Percentiles rank a stretch among this genome's conserved stretches.
phyloP scores from a whole-genome alignment of 2,113 vertebrate species.

The Pollachius pollachius region DNA sequence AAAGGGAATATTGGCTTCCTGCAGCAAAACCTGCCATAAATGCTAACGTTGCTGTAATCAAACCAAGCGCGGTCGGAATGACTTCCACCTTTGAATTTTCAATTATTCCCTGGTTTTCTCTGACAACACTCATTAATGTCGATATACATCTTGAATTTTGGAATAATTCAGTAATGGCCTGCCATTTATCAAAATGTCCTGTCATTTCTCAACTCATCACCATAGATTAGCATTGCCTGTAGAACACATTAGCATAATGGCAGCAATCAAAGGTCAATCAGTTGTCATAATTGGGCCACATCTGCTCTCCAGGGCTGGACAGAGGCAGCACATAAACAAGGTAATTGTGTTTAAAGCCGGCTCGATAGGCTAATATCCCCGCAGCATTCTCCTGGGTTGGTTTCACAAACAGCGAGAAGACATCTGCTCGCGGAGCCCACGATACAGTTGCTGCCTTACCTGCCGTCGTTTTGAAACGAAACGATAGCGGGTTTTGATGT shows the following conservation, averaged over 20 bases:
- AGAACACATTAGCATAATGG: conserved; percentile 21
- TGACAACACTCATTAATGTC: neutral
- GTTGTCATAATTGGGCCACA: conserved; percentile 57
- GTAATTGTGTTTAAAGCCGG: conserved; percentile 63
- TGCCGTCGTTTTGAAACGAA: conserved; percentile 44
- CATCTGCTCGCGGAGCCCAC: conserved; percentile 44
- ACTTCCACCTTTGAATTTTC: no score
- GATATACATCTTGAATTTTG: neutral
- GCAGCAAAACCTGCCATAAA: no score
- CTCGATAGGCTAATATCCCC: conserved; percentile 42
- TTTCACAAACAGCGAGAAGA: conserved; percentile 49
- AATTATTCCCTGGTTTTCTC: neutral
- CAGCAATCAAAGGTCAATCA: conserved; percentile 46
- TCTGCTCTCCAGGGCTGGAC: conserved; percentile 49
- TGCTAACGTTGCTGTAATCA: no score
- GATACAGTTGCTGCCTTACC: conserved; percentile 35
- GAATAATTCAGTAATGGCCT: neutral
- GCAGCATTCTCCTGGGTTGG: conserved; percentile 37
- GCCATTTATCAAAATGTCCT: conserved; percentile 3
- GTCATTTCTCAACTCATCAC: conserved; percentile 24
- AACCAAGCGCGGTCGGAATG: no score
- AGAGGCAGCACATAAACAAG: conserved; percentile 53
- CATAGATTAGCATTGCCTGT: conserved; percentile 29
- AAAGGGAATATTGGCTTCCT: no score
- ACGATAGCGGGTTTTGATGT: conserved; percentile 46